Evolutionary conservation across 2,113 vertebrate genomes (phyloP), one percentile per base, ranked within the genome.

Genomic region (Beaufortia kweichowensis): DNA sequence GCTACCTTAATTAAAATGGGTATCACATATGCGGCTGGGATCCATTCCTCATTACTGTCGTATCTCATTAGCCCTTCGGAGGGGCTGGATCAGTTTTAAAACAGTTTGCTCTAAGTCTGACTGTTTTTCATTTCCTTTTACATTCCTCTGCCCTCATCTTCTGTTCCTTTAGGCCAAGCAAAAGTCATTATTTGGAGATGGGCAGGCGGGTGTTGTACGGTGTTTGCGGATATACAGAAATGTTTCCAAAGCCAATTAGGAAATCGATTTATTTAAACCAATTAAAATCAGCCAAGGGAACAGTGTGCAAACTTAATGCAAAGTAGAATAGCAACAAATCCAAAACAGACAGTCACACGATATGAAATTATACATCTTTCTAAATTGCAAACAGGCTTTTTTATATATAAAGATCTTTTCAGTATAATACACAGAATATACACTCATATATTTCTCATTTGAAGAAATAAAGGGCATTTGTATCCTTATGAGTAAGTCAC

Each of bases 1-100:
- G 67, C 61, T 68, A 84, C 68, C 84, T 88, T 91, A 90, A 93
- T 93, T 92, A 91, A 90, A 91, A 92, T 89, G 88, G 89, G 89
- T 86, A 85, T 88, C 88, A 90, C 90, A 90, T 93, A 90, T 91
- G 90, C 86, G 77, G 76, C 87, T 84, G 79, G 86, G 86, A 87
- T 88, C 88, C 82, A 88, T 88, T 88, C 90, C 92, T 93, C 92
- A 92, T 93, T 93, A 92, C 86, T 81, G 86, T 78, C 81, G 90
- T 84, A 90, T 92, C 88, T 91, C 90, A 90, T 92, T 91, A 91
- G 67, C 90, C 89, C 88, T 8, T 1, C 88, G 87, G 90, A 88
- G 62, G 79, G 55, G 69, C 69, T 14, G 81, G 72, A 79, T 78
- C 81, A 73, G 84, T 83, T 75, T 87, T 90, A 89, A 89, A 89